Conservation (phyloP, 1,140 invertebrate genomes). For the Zaprionus tsacasi region DNA sequence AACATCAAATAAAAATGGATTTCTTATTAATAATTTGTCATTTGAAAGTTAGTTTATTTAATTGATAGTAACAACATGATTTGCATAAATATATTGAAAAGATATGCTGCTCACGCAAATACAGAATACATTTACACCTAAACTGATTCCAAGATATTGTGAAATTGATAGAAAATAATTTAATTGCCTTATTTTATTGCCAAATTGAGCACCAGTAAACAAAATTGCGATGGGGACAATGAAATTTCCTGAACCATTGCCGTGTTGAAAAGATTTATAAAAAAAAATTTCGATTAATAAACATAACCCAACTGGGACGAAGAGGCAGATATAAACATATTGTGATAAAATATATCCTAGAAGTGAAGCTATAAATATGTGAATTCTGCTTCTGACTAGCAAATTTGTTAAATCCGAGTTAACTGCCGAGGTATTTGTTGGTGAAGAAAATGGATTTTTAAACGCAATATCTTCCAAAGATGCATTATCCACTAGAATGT, state of each 20-base stretch:
- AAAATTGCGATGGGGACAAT: constrained; percentile 33
- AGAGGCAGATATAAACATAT: constrained; percentile 17
- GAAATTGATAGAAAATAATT: constrained; percentile 29
- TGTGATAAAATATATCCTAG: constrained; percentile 34
- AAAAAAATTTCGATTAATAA: constrained; percentile 36
- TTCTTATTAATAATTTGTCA: not conserved
- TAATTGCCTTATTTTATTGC: constrained; percentile 32
- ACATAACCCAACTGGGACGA: constrained; percentile 31
- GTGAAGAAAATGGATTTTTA: constrained; percentile 3
- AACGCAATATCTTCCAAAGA: constrained; percentile 11
- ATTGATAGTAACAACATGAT: constrained; percentile 34
- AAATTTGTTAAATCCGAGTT: not conserved
- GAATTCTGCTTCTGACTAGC: constrained; percentile 18
- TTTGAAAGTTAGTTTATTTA: constrained; percentile 20
- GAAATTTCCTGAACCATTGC: constrained; percentile 7
- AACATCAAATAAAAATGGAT: constrained; percentile 31
- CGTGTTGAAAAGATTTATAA: constrained; percentile 5
- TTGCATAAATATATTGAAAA: constrained; percentile 12
- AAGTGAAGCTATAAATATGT: constrained; percentile 35
- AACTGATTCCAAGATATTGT: constrained; percentile 29
- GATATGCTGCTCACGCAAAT: constrained; percentile 28
- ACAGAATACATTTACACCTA: constrained; percentile 44
- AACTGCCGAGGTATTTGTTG: not conserved
- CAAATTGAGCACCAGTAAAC: constrained; percentile 10
- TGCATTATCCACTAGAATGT: constrained; percentile 9